A percentile compares a stretch with the other conserved stretches of the same genome.
Conservation (phyloP, 2,888 invertebrate genomes). For the Pomacea canaliculata region DNA sequence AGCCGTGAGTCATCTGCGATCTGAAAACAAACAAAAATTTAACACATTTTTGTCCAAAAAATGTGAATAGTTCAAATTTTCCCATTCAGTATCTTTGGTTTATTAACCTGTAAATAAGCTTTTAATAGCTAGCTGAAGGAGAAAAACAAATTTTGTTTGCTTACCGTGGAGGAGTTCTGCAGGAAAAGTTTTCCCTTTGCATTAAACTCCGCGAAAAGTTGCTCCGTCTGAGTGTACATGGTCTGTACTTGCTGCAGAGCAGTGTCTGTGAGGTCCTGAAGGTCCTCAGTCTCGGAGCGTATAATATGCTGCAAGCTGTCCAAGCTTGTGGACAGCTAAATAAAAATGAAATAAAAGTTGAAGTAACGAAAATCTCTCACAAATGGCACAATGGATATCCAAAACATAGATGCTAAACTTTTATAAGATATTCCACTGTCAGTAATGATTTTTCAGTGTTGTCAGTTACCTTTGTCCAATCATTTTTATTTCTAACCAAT, state of each 20-base stretch:
- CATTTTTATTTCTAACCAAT: too few relatives aligned
- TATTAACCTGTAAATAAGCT: too few relatives aligned
- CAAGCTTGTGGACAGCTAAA: conserved; percentile 76
- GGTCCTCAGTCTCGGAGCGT: conserved; percentile 71
- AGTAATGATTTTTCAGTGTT: too few relatives aligned
- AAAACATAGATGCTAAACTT: too few relatives aligned
- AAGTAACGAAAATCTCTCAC: not conserved
- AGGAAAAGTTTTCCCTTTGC: conserved; percentile 76
- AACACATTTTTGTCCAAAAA: not conserved
- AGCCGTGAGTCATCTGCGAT: conserved; percentile 63
- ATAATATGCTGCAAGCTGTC: conserved; percentile 77
- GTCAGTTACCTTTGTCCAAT: too few relatives aligned
- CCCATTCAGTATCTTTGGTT: too few relatives aligned
- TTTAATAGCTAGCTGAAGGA: too few relatives aligned
- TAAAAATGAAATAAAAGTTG: not conserved
- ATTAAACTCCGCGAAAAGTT: conserved; percentile 78
- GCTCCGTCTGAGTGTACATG: conserved; percentile 78
- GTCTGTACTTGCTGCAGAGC: conserved; percentile 73
- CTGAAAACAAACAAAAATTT: conserved; percentile 40
- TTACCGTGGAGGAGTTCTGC: conserved; percentile 58
- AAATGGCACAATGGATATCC: not conserved
- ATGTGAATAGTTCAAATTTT: not conserved
- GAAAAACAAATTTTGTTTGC: too few relatives aligned
- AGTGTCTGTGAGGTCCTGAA: conserved; percentile 72
- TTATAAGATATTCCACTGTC: too few relatives aligned